Base-by-base conservation (phyloP, 2,888 invertebrate genomes). In the Oscheius onirici region DNA sequence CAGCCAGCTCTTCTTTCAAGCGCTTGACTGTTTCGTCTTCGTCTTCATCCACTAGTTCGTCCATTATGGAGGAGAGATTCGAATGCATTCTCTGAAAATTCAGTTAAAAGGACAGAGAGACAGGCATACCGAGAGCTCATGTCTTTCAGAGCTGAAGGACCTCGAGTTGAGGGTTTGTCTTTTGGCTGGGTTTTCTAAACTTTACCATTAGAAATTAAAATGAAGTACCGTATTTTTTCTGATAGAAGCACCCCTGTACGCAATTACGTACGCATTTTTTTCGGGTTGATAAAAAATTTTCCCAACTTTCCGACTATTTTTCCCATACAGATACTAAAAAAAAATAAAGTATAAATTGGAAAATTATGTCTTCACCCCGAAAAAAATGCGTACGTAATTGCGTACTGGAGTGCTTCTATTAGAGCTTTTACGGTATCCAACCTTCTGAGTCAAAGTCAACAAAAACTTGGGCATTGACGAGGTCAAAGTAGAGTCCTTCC, bases 401-500 rank as follows among this genome's bases (percentile, higher is more conserved):
- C n/a, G n/a, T n/a, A n/a, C n/a, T n/a, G n/a, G n/a, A n/a, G n/a
- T n/a, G n/a, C n/a, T n/a, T n/a, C n/a, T n/a, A n/a, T n/a, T n/a
- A n/a, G n/a, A n/a, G n/a, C n/a, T n/a, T 22, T 26, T 1, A 15
- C 1, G 3, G 22, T 8, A 10, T 2, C 28, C 13, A 15, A n/a
- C 49, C 49, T 8, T 73, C 73, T 8, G 73, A 76, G 6, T 77
- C 80, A 5, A 68, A 41, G 17, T 80, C 73, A 22, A 74, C 77
- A 20, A 84, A 74, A 22, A 80, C 43, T 69, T 84, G 84, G 11
- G 79, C 77, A 44, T 78, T 79, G n/a, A 84, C 81, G 1, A 92
- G 88, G 57, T 90, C 89, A 76, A 92, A 91, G 86, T 93, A 93
- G 1, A 92, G 89, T 49, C 93, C 93, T 61, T 87, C 60, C 24